Base-by-base conservation (phyloP, 2,113 vertebrate genomes). In the Atlantisia rogersi region DNA sequence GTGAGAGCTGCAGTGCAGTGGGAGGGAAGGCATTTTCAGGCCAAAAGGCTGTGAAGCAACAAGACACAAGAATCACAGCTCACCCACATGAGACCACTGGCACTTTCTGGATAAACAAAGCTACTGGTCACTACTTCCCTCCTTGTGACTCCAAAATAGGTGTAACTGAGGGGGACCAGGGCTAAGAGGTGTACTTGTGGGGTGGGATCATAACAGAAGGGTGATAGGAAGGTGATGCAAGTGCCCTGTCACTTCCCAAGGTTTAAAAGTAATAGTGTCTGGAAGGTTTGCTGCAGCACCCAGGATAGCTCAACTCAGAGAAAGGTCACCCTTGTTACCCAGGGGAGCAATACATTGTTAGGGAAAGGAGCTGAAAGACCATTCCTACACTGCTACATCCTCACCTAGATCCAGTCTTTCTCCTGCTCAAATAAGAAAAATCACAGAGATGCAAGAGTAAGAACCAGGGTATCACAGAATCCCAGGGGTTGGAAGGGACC, bases 1-100 rank as follows among this genome's bases (percentile, higher is more conserved):
- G 18, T 6, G 65, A 67, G 35, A 69, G 31, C 28, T 0, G 0
- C 24, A 55, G 7, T 2, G 2, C 20, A 15, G 15, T 10, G 4
- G 2, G 32, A 56, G 29, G 12, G 80, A 67, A 58, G 37, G 37
- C 28, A 75, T 65, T 80, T 55, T 59, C 11, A 26, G 63, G 46
- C 11, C 62, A 75, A 92, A 87, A 70, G 12, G 13, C 16, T 9
- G 19, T 1, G 18, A 77, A 92, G n/a, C 0, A 3, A 37, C 6
- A 74, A 50, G 19, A 52, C 0, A 2, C 0, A 5, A 69, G 64
- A 59, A 59, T n/a, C 58, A 35, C 32, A n/a, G 44, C 56, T 71
- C 65, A 40, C 6, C 11, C 17, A 50, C 7, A 8, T 0, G 10
- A 31, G 9, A 85, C 31, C 48, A 58, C 11, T 29, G 25, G 19